phyloP scores from a whole-genome alignment of 2,113 vertebrate species.

The Urocolius indicus region DNA sequence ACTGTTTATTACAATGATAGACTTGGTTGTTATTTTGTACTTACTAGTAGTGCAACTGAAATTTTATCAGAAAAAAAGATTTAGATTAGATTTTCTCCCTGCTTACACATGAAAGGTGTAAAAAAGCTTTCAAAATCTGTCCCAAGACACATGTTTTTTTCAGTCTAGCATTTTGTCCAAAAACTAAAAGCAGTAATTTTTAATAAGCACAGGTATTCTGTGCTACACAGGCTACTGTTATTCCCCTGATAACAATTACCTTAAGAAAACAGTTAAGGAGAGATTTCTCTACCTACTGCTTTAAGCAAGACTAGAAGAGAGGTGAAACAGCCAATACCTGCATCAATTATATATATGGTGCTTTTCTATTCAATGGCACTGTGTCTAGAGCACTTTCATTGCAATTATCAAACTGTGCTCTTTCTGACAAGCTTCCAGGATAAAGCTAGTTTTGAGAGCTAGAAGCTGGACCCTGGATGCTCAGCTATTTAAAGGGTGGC shows the following conservation, averaged over 20 bases:
- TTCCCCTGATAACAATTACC: neutral
- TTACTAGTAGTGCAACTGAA: neutral
- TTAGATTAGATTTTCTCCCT: neutral
- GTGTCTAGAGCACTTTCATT: neutral
- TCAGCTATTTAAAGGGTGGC: neutral
- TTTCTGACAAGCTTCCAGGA: neutral
- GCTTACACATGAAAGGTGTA: neutral
- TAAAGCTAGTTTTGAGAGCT: neutral
- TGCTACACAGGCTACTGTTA: neutral
- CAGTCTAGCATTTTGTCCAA: neutral
- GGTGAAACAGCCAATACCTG: neutral
- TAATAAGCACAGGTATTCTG: neutral
- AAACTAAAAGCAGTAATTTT: neutral
- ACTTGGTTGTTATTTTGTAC: neutral
- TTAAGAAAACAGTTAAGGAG: neutral
- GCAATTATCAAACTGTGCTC: neutral
- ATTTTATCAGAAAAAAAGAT: neutral
- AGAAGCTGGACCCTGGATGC: neutral
- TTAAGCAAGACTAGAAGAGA: neutral
- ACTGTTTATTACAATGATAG: neutral
- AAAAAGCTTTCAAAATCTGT: neutral
- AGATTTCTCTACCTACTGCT: neutral
- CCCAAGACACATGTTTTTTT: neutral
- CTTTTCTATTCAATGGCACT: neutral
- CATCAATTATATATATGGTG: fast-evolving